These are phyloP conservation scores for Drosophila funebris DNA, from an alignment of 1,140 invertebrate genomes.

Conservation along the genomic window DNA sequence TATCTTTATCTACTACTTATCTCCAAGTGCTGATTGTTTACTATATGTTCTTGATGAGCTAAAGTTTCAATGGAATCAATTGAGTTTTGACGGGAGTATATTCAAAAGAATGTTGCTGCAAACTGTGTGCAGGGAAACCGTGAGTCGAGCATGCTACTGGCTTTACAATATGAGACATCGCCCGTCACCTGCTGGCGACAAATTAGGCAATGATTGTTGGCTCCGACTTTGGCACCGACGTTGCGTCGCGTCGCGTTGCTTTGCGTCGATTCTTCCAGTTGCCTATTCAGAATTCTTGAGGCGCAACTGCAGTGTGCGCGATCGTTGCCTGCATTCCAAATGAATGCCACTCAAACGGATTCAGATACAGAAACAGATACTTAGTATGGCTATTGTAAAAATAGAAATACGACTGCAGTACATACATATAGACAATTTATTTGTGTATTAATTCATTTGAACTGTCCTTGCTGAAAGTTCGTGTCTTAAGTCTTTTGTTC, in stretches of 20 bases:
- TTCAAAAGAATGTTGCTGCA: too few species aligned
- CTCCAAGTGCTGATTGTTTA: too few species aligned
- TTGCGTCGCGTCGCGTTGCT: not conserved
- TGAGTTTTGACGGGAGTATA: too few species aligned
- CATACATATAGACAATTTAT: not conserved
- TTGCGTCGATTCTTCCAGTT: slow-evolving; percentile 2
- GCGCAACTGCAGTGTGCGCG: not conserved
- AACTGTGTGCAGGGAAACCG: not conserved
- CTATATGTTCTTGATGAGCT: too few species aligned
- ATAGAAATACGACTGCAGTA: slow-evolving; percentile 1
- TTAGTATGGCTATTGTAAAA: not conserved
- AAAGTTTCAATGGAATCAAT: too few species aligned
- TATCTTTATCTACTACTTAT: too few species aligned
- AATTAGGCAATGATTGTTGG: slow-evolving; percentile 43
- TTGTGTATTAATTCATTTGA: slow-evolving; percentile 25
- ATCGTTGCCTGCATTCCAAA: slow-evolving; percentile 24
- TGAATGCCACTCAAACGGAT: slow-evolving; percentile 13
- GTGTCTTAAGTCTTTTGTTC: slow-evolving; percentile 73
- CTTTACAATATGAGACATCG: slow-evolving; percentile 21
- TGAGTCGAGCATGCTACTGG: not conserved
- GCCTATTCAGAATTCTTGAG: slow-evolving; percentile 17
- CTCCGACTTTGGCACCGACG: not conserved
- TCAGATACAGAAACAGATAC: slow-evolving; percentile 8
- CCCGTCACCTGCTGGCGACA: slow-evolving; percentile 43
- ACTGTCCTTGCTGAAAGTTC: slow-evolving; percentile 53